Conservation (phyloP, 2,797 vertebrate genomes). For the Acipenser ruthenus region DNA sequence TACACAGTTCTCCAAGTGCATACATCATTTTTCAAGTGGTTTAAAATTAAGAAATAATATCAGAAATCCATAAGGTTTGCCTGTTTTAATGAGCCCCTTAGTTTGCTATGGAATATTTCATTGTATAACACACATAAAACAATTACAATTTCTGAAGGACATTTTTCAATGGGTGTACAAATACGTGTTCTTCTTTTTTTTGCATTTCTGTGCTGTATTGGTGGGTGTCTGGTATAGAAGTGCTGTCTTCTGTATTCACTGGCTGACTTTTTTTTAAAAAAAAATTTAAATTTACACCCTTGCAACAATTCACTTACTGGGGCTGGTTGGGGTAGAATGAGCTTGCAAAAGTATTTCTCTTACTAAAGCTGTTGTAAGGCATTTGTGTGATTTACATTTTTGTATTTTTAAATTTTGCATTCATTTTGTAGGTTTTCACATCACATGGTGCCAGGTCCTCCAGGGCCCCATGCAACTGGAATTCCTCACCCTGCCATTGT, state of each 20-base stretch:
- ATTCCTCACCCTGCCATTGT: constrained; percentile 98
- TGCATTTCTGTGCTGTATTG: background rate
- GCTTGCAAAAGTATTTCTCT: background rate
- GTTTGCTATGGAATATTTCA: no score
- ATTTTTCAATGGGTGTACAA: background rate
- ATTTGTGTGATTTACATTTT: background rate
- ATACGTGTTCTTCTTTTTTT: background rate
- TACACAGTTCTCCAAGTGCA: no score
- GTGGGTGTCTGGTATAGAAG: background rate
- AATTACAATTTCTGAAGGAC: background rate
- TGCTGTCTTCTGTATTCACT: background rate
- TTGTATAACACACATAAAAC: no score
- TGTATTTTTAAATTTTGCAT: background rate
- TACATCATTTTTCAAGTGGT: no score
- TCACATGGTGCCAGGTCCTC: constrained; percentile 96
- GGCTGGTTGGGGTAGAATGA: no score
- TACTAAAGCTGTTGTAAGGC: background rate
- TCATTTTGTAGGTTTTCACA: constrained; percentile 84
- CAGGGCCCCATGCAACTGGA: constrained; percentile 90
- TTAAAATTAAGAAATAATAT: no score
- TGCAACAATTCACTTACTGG: no score
- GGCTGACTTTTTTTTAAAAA: background rate
- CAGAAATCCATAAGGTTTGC: no score
- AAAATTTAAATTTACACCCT: no score
- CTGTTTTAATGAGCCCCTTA: no score